Evolutionary conservation across 2,113 vertebrate species (phyloP), one percentile per base, ranked within the genome.

Genomic region (Sylvia atricapilla): DNA sequence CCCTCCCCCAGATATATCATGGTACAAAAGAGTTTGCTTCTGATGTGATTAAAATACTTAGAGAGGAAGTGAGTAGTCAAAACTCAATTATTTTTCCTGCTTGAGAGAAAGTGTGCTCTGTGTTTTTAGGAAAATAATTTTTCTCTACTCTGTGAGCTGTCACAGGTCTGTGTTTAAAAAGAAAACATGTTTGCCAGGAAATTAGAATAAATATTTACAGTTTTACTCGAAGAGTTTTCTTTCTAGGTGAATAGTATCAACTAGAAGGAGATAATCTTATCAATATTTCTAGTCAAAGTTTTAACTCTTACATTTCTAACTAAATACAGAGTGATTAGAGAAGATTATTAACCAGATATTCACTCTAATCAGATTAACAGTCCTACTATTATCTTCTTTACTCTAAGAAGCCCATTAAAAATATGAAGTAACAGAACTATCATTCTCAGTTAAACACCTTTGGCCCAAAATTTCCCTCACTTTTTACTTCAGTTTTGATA

Each of bases 321-420:
- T 87, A 89, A 63, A 72, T 88, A 39, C 30, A 76, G 22, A 52
- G 30, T 80, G 68, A 74, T 67, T 49, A 84, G 91, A 85, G 37
- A 82, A 92, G 62, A 52, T 87, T 86, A 72, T 93, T 93, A 70
- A 83, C 62, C 82, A 94, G 69, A 67, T 64, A 79, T 59, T 94
- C 76, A 62, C 19, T 69, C 41, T 88, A 96, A 93, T 96, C 27
- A 55, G 93, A 96, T 94, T 95, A 60, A 74, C 87, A 63, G 18
- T 66, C 52, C 52, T 55, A 16, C 24, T 62, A 19, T 91, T 93
- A 94, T 85, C 88, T 82, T 80, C 90, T 95, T 96, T 95, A 74
- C 63, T 88, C 46, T 73, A 94, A 92, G 81, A 94, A 94, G 39
- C 7, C 76, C 90, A 84, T 93, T 95, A 27, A 90, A 69, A 94